Conservation (phyloP, 2,888 invertebrate genomes). For the Drosophila hawaiiensis region DNA sequence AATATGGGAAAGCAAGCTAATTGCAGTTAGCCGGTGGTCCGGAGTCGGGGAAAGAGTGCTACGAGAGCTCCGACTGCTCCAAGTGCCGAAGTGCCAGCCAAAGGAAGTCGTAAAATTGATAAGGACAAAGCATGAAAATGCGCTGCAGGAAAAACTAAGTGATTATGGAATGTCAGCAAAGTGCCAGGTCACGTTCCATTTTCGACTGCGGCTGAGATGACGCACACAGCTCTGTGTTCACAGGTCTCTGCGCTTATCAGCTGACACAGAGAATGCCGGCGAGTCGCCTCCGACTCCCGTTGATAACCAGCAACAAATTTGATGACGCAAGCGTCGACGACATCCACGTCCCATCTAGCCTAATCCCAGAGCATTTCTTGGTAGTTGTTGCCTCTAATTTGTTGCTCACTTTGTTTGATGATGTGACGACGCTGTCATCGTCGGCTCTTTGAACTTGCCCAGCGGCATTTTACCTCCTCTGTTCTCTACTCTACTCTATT, state of each 20-base stretch:
- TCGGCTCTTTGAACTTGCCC: slow-evolving; percentile 71
- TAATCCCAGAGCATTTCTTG: slow-evolving; percentile 41
- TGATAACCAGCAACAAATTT: slow-evolving; percentile 75
- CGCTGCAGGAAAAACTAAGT: slow-evolving; percentile 38
- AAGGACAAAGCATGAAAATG: slow-evolving; percentile 55
- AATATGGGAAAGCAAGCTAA: slow-evolving; percentile 61
- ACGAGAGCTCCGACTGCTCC: not conserved
- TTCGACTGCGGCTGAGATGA: slow-evolving; percentile 49
- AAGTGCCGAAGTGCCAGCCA: slow-evolving; percentile 28
- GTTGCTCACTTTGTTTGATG: slow-evolving; percentile 67
- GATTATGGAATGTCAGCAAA: slow-evolving; percentile 58
- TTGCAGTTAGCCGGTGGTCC: slow-evolving; percentile 70
- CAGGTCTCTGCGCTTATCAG: slow-evolving; percentile 55
- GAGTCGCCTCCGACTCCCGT: slow-evolving; percentile 9
- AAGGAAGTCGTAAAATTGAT: slow-evolving; percentile 79
- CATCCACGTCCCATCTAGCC: slow-evolving; percentile 24
- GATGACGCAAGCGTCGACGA: slow-evolving; percentile 66
- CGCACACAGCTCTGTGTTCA: slow-evolving; percentile 46
- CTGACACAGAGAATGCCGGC: slow-evolving; percentile 21
- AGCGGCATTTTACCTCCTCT: slow-evolving; percentile 41
- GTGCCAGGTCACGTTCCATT: slow-evolving; percentile 77
- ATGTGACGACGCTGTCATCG: slow-evolving; percentile 61
- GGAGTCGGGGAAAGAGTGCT: slow-evolving; percentile 8
- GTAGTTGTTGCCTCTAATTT: slow-evolving; percentile 68
- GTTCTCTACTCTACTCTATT: slow-evolving; percentile 7